A percentile compares a stretch with the other conserved stretches of the same genome.
Conservation (phyloP, 2,113 vertebrate species). For the Limnothrissa miodon region DNA sequence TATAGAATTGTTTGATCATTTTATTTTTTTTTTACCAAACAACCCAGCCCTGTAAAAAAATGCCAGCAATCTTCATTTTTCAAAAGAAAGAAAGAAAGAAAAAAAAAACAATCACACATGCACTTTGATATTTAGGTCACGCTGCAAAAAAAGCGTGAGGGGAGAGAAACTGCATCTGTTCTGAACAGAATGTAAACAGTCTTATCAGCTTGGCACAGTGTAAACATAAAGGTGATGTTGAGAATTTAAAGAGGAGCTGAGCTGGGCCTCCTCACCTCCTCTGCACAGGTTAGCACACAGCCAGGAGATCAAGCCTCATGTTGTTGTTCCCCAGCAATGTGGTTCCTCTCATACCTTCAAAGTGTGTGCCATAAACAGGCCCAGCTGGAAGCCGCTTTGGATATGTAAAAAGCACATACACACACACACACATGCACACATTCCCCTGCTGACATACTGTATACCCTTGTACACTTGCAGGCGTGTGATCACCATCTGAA, state of each 20-base stretch:
- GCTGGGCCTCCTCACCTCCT: slow-evolving; percentile 30
- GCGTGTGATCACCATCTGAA: slow-evolving; percentile 26
- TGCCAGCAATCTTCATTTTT: neutral
- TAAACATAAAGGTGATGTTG: slow-evolving; percentile 48
- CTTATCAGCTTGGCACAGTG: slow-evolving; percentile 53
- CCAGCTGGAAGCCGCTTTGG: slow-evolving; percentile 20
- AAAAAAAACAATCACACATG: no score
- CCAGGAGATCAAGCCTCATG: slow-evolving; percentile 36
- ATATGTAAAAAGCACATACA: slow-evolving; percentile 46
- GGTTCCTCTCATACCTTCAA: slow-evolving; percentile 60
- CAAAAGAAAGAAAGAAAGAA: neutral
- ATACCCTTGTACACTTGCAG: neutral
- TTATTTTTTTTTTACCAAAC: neutral
- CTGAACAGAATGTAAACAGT: slow-evolving; percentile 48
- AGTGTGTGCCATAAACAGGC: slow-evolving; percentile 34
- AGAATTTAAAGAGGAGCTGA: slow-evolving; percentile 37
- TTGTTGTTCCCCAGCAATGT: slow-evolving; percentile 28
- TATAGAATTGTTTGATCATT: neutral
- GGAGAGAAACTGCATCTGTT: slow-evolving; percentile 34
- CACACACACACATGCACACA: neutral
- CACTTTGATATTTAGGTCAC: slow-evolving; percentile 40
- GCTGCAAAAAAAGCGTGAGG: slow-evolving; percentile 23
- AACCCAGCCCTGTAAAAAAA: neutral
- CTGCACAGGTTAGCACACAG: neutral
- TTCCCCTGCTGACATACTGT: neutral